phyloP scores from a whole-genome alignment of 2,888 invertebrate species.

The Glyphotaelius pellucidus region DNA sequence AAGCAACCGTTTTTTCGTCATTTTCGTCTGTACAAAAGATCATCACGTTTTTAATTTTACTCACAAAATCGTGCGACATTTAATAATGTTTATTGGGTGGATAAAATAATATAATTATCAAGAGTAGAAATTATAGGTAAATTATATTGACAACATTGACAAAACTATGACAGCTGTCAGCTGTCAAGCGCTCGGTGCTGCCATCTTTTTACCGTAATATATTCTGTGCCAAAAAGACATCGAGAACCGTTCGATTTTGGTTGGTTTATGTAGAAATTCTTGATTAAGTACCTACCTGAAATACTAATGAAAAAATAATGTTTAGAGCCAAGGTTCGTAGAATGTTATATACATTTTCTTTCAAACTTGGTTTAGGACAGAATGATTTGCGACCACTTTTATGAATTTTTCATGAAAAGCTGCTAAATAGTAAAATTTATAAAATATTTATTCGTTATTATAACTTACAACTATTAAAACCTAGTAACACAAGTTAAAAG shows the following conservation, averaged over 20 bases:
- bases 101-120: background rate
- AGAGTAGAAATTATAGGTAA: background rate
- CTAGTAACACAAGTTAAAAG: background rate
- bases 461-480: background rate
- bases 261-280: background rate
- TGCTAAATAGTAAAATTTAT: background rate
- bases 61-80: background rate
- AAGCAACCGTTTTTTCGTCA: slow-evolving; percentile 52
- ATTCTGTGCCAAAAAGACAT: no score
- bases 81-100: background rate
- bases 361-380: no score
- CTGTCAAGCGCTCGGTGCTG: background rate
- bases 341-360: no score
- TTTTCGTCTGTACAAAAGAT: background rate
- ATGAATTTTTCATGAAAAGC: background rate
- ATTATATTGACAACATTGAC: background rate
- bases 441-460: background rate
- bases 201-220: background rate
- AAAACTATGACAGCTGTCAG: background rate
- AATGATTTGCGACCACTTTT: no score
- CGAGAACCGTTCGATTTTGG: background rate
- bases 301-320: background rate
- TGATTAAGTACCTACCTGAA: background rate
- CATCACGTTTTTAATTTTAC: background rate
- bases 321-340: no score